These are phyloP conservation scores for Isaurus tuberculatus DNA, from an alignment of 92 coral and sea anemone genomes.

Conservation along the genomic window DNA sequence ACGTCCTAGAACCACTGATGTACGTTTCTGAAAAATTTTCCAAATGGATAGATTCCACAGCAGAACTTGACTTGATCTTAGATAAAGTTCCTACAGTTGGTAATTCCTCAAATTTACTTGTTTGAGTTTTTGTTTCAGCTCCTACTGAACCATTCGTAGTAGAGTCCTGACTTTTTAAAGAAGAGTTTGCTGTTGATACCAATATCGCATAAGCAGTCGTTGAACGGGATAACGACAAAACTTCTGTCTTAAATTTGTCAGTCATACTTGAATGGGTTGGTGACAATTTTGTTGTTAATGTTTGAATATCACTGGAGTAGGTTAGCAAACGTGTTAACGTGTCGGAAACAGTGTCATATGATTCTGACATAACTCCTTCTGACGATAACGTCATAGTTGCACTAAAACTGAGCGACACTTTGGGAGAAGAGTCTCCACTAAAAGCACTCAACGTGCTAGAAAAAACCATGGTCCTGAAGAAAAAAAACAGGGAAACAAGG, in stretches of 20 bases:
- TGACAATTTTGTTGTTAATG: neutral
- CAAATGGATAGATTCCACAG: neutral
- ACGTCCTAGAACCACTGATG: neutral
- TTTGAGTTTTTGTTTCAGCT: neutral
- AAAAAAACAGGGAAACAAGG: neutral
- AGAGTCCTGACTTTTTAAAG: neutral
- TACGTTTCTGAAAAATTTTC: neutral
- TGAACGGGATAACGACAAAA: neutral
- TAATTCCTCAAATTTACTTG: neutral
- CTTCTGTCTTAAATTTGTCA: neutral
- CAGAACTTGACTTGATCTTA: neutral
- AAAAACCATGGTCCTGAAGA: conserved; percentile 10
- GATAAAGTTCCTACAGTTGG: neutral
- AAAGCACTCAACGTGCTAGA: conserved; percentile 1
- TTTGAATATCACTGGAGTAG: neutral
- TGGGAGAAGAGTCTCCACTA: conserved; percentile 17
- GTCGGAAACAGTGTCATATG: neutral
- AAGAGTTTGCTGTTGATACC: neutral
- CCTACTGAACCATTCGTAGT: neutral
- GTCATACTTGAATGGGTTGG: neutral
- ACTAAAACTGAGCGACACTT: conserved; percentile 2
- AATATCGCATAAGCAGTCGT: neutral
- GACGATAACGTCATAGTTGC: neutral
- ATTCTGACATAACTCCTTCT: neutral
- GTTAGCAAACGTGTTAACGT: neutral